Evolutionary conservation across 1,140 invertebrate genomes (phyloP).

Genomic region (Sycobia sp.): DNA sequence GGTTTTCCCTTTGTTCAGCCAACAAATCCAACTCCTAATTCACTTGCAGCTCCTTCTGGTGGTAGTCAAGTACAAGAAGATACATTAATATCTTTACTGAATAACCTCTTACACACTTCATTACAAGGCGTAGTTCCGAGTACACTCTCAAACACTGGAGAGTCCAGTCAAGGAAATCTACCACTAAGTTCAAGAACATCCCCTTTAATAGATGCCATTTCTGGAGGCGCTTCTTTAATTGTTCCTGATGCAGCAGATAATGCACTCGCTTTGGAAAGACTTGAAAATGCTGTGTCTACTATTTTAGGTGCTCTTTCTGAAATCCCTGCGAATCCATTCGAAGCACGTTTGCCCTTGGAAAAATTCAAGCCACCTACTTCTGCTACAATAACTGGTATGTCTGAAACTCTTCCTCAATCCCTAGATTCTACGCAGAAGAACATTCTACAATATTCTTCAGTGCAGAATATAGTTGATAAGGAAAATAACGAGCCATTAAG

Average conservation of each 20-base stretch:
- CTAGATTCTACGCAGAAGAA: too few relatives aligned
- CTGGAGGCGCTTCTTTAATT: not conserved
- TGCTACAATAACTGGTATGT: not conserved
- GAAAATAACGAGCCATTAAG: not conserved
- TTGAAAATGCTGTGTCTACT: not conserved
- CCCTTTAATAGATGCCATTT: not conserved
- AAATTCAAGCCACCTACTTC: not conserved
- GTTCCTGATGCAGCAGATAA: not conserved
- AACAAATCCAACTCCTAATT: too few relatives aligned
- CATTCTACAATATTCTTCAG: too few relatives aligned
- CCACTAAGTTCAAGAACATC: not conserved
- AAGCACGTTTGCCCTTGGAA: not conserved
- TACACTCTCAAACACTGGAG: too few relatives aligned
- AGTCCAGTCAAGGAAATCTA: too few relatives aligned
- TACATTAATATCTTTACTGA: too few relatives aligned
- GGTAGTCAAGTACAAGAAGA: too few relatives aligned
- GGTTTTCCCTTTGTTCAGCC: too few relatives aligned
- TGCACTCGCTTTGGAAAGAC: not conserved
- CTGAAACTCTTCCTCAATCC: too few relatives aligned
- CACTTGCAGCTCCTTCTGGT: not conserved
- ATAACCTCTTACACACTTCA: too few relatives aligned
- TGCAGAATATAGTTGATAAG: not conserved
- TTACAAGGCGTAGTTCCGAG: too few relatives aligned
- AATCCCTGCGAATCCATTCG: not conserved
- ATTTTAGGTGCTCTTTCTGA: not conserved